Conservation (phyloP, 2,888 invertebrate genomes). For the Andrena haemorrhoa region DNA sequence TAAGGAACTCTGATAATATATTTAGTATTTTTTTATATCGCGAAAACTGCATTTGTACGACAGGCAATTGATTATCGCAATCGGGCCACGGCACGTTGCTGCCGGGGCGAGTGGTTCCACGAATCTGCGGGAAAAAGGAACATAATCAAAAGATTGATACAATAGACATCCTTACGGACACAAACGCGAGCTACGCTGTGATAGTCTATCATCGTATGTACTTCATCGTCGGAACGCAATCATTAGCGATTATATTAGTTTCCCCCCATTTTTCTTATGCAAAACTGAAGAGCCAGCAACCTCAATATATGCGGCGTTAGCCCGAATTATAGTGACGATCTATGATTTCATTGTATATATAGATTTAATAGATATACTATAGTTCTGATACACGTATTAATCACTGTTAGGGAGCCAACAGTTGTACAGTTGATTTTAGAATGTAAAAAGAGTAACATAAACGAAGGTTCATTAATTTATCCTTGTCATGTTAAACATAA, state of each 20-base stretch:
- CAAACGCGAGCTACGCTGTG: conserved; percentile 67
- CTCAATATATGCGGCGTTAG: conserved; percentile 52
- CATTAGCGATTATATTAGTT: conserved; percentile 57
- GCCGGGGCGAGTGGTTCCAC: conserved; percentile 42
- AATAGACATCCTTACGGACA: conserved; percentile 58
- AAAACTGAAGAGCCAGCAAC: conserved; percentile 49
- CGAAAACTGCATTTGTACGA: conserved; percentile 59
- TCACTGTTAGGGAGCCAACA: conserved; percentile 58
- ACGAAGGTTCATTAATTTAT: conserved; percentile 66
- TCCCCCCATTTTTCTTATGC: conserved; percentile 31
- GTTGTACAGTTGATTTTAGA: conserved; percentile 68
- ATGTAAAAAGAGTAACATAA: conserved; percentile 65
- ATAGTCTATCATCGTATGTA: conserved; percentile 60
- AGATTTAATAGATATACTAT: conserved; percentile 57
- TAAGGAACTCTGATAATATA: conserved; percentile 48
- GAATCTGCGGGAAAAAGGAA: conserved; percentile 31
- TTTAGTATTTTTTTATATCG: conserved; percentile 67
- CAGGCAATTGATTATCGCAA: conserved; percentile 39
- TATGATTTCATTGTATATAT: conserved; percentile 67
- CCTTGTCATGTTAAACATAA: conserved; percentile 62
- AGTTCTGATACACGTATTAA: conserved; percentile 62
- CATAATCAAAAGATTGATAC: conserved; percentile 62
- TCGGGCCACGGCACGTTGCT: conserved; percentile 26
- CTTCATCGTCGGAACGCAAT: conserved; percentile 59
- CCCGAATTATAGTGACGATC: conserved; percentile 56